Conservation (phyloP, 2,888 invertebrate genomes). For the Apoda limacodes region DNA sequence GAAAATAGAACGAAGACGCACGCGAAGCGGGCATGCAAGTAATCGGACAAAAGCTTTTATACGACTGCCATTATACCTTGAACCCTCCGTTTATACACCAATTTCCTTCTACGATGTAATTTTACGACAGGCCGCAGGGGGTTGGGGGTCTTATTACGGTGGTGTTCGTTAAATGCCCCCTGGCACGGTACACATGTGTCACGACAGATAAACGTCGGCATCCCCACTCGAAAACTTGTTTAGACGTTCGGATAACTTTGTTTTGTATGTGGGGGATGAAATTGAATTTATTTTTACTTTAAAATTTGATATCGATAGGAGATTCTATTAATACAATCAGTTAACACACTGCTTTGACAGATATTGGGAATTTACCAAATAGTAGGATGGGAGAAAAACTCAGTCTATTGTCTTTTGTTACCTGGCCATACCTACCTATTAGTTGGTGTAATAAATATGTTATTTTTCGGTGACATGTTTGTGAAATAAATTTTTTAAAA, state of each 20-base stretch:
- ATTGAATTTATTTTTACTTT: too few species aligned
- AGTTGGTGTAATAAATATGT: background rate
- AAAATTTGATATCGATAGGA: too few species aligned
- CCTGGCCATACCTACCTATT: background rate
- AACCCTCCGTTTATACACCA: constrained; percentile 43
- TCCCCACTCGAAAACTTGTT: constrained; percentile 65
- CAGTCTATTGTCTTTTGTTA: background rate
- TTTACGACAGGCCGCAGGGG: constrained; percentile 42
- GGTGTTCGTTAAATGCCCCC: constrained; percentile 54
- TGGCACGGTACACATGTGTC: constrained; percentile 62
- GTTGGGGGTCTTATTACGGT: constrained; percentile 38
- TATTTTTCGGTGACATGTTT: too few species aligned
- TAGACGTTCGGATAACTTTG: constrained; percentile 55
- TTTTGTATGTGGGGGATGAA: too few species aligned
- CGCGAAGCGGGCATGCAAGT: constrained; percentile 60
- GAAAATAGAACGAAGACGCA: constrained; percentile 67
- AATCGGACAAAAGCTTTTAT: constrained; percentile 65
- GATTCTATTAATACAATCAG: too few species aligned
- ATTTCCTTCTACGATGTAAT: constrained; percentile 45
- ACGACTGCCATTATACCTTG: constrained; percentile 36
- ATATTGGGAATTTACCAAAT: too few species aligned
- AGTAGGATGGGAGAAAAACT: too few species aligned
- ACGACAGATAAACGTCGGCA: constrained; percentile 59
- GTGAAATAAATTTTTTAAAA: too few species aligned
- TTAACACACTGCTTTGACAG: too few species aligned